Conservation (phyloP, 2,113 vertebrate species). For the Hypomesus transpacificus region DNA sequence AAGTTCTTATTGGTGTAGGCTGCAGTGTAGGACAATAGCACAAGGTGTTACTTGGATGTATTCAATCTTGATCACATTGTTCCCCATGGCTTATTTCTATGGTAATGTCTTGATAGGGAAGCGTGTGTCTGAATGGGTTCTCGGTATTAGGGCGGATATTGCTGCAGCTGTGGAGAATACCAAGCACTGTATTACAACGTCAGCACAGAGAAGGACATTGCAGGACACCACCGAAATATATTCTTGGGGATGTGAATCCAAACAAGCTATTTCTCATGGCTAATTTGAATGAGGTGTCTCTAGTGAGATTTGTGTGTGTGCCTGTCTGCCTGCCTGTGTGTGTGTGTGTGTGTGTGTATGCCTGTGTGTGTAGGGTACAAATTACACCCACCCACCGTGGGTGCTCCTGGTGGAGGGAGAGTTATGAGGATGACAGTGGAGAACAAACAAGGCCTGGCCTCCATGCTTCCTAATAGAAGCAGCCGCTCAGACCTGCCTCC, state of each 20-base stretch:
- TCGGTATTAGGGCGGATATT: slow-evolving; percentile 54
- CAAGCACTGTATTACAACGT: slow-evolving; percentile 54
- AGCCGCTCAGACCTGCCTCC: slow-evolving; percentile 35
- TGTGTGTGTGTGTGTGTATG: not conserved
- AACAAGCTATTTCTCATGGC: slow-evolving; percentile 4
- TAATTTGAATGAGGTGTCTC: not conserved
- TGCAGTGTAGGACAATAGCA: slow-evolving; percentile 25
- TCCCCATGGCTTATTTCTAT: slow-evolving; percentile 56
- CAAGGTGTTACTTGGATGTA: slow-evolving; percentile 40
- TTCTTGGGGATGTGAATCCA: slow-evolving; percentile 10
- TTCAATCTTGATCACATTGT: slow-evolving; percentile 50
- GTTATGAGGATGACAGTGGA: slow-evolving; percentile 27
- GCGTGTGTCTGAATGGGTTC: slow-evolving; percentile 60
- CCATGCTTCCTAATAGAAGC: slow-evolving; percentile 48
- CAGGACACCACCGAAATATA: slow-evolving; percentile 23
- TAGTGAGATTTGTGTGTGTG: not conserved
- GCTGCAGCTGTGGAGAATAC: slow-evolving; percentile 53
- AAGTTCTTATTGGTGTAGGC: slow-evolving; percentile 36
- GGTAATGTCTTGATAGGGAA: slow-evolving; percentile 58
- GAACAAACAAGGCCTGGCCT: slow-evolving; percentile 42
- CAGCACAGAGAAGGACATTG: slow-evolving; percentile 48
- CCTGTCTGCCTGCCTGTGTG: not conserved
- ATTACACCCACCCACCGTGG: not conserved
- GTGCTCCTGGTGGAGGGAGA: not conserved
- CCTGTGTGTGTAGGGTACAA: not conserved